Evolutionary conservation across 2,113 vertebrate genomes (phyloP).

Genomic region (Indicator indicator): DNA sequence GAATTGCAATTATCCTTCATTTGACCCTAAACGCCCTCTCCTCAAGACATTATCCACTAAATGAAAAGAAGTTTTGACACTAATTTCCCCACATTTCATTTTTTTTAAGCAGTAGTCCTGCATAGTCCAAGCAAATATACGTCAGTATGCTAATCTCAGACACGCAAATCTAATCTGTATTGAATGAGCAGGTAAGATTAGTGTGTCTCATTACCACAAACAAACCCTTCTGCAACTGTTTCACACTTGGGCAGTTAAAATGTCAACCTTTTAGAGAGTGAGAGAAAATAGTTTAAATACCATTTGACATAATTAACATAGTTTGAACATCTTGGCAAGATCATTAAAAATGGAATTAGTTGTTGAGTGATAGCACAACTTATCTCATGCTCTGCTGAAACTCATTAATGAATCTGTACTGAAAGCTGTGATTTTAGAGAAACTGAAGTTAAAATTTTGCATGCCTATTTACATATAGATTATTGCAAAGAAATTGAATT

Average conservation of each 20-base stretch:
- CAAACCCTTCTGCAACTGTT: background rate
- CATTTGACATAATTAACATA: slow-evolving; percentile 29
- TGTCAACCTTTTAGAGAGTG: background rate
- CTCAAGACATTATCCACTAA: slow-evolving; percentile 25
- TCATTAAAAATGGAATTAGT: slow-evolving; percentile 51
- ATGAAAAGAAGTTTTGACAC: slow-evolving; percentile 40
- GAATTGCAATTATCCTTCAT: slow-evolving; percentile 55
- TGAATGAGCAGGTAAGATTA: slow-evolving; percentile 25
- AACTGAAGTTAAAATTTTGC: slow-evolving; percentile 48
- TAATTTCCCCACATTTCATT: background rate
- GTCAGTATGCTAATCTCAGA: slow-evolving; percentile 16
- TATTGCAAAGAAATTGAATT: slow-evolving; percentile 39
- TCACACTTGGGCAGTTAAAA: background rate
- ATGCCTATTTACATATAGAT: slow-evolving; percentile 27
- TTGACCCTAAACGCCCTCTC: background rate
- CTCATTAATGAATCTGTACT: slow-evolving; percentile 27
- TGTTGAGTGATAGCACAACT: slow-evolving; percentile 40
- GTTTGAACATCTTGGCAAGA: slow-evolving; percentile 19
- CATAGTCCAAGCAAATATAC: slow-evolving; percentile 23
- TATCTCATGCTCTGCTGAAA: slow-evolving; percentile 47
- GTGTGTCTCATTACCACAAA: background rate
- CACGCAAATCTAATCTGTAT: slow-evolving; percentile 42
- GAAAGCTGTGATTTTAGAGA: slow-evolving; percentile 43
- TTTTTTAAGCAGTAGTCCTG: background rate
- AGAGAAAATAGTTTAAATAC: slow-evolving; percentile 37